phyloP scores from a whole-genome alignment of 1,140 invertebrate genomes.

The Dreissena polymorpha region DNA sequence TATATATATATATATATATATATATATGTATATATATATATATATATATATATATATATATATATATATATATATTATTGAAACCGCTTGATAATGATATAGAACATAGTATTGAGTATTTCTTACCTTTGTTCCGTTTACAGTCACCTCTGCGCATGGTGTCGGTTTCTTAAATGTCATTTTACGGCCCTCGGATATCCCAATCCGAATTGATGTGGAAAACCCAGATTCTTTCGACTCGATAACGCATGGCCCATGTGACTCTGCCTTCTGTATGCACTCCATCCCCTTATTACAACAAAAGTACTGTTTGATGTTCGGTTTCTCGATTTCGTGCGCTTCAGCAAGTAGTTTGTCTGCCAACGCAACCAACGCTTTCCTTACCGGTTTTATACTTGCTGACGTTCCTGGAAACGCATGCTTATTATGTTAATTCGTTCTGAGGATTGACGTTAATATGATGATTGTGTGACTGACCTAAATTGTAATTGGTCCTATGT shows the following conservation, averaged over 20 bases:
- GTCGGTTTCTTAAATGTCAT: conserved; percentile 19
- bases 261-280: conserved; percentile 49
- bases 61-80: too few species aligned
- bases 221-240: conserved; percentile 22
- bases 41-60: too few species aligned
- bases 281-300: conserved; percentile 30
- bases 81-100: too few species aligned
- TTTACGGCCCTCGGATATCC: background rate
- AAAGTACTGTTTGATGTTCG: conserved; percentile 50
- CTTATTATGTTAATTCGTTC: too few species aligned
- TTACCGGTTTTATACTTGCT: conserved; percentile 33
- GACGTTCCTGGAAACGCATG: conserved; percentile 37
- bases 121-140: conserved; percentile 21
- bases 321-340: conserved; percentile 41
- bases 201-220: conserved; percentile 24
- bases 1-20: too few species aligned
- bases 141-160: conserved; percentile 2
- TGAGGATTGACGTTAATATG: too few species aligned
- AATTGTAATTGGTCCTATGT: too few species aligned
- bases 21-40: too few species aligned
- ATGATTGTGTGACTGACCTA: too few species aligned
- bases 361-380: conserved; percentile 29
- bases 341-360: conserved; percentile 23
- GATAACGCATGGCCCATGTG: conserved; percentile 42
- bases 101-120: too few species aligned